phyloP scores from a whole-genome alignment of 1,140 invertebrate genomes.

The Leucophenga varia region DNA sequence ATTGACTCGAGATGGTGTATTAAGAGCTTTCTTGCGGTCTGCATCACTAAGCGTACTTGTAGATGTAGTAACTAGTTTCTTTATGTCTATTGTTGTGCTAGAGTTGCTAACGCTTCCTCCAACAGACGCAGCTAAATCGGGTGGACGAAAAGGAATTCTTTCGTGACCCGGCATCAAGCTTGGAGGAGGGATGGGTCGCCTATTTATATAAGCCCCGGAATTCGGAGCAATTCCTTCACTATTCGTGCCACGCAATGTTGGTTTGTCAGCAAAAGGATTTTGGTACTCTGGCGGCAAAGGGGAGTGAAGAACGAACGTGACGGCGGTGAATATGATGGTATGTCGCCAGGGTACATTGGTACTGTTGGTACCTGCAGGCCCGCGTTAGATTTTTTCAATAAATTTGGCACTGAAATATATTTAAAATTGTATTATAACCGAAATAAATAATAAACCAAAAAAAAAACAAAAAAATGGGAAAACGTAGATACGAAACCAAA shows the following conservation, averaged over 20 bases:
- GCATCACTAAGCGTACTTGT: conserved; percentile 19
- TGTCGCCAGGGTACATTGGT: conserved; percentile 62
- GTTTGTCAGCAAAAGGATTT: conserved; percentile 81
- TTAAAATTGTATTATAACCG: neutral
- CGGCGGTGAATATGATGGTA: conserved; percentile 79
- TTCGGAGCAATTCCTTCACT: conserved; percentile 44
- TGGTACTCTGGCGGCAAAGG: conserved; percentile 74
- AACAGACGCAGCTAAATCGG: conserved; percentile 27
- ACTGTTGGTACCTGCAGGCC: conserved; percentile 57
- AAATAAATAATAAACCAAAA: too few relatives aligned
- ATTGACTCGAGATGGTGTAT: conserved; percentile 67
- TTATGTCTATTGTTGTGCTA: conserved; percentile 19
- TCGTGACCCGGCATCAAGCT: conserved; percentile 75
- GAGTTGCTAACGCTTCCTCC: conserved; percentile 4
- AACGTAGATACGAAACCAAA: neutral
- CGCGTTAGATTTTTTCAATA: conserved; percentile 56
- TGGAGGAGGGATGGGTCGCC: conserved; percentile 72
- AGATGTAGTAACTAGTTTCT: conserved; percentile 16
- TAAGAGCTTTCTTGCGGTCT: conserved; percentile 68
- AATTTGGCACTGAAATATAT: conserved; percentile 38
- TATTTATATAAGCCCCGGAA: conserved; percentile 63
- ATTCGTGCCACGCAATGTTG: conserved; percentile 72
- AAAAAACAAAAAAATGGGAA: conserved; percentile 1
- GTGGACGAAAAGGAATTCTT: conserved; percentile 74
- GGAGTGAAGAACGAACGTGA: conserved; percentile 76